Conservation (phyloP, 2,113 vertebrate genomes). For the Oncorhynchus mykiss region DNA sequence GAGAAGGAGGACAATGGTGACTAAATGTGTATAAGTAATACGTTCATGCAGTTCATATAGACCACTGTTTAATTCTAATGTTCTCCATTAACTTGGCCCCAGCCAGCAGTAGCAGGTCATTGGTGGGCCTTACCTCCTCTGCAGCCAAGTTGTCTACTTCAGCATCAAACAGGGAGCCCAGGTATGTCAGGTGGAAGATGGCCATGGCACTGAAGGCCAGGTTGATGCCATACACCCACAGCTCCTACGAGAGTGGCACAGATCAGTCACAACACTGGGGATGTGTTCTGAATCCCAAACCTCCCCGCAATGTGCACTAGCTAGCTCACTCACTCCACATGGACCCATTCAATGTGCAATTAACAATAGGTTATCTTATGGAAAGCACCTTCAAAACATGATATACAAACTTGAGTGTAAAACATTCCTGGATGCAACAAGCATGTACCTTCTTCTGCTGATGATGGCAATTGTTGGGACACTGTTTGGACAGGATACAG, state of each 20-base stretch:
- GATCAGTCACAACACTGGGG: neutral
- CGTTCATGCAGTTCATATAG: too few species aligned
- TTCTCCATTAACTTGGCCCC: neutral
- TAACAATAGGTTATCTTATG: too few species aligned
- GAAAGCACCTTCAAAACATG: too few species aligned
- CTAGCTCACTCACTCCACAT: too few species aligned
- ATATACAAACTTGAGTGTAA: neutral
- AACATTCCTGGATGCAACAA: neutral
- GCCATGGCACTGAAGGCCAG: conserved; percentile 77
- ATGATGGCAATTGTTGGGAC: conserved; percentile 77
- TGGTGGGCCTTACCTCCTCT: conserved; percentile 74
- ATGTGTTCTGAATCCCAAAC: too few species aligned
- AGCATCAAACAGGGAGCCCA: conserved; percentile 88
- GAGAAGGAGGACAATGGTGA: neutral
- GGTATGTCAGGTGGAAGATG: conserved; percentile 85
- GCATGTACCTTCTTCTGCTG: conserved; percentile 78
- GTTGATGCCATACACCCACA: conserved; percentile 79
- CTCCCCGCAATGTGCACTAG: too few species aligned
- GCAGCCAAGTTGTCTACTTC: conserved; percentile 78
- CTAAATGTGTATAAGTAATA: too few species aligned
- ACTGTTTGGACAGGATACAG: conserved; percentile 83
- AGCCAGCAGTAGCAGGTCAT: neutral
- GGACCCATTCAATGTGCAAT: too few species aligned
- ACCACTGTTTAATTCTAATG: neutral
- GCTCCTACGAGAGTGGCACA: conserved; percentile 59